These are phyloP conservation scores for Tetranychus cinnabarinus DNA, from an alignment of 1,140 invertebrate genomes.

Conservation along the genomic window DNA sequence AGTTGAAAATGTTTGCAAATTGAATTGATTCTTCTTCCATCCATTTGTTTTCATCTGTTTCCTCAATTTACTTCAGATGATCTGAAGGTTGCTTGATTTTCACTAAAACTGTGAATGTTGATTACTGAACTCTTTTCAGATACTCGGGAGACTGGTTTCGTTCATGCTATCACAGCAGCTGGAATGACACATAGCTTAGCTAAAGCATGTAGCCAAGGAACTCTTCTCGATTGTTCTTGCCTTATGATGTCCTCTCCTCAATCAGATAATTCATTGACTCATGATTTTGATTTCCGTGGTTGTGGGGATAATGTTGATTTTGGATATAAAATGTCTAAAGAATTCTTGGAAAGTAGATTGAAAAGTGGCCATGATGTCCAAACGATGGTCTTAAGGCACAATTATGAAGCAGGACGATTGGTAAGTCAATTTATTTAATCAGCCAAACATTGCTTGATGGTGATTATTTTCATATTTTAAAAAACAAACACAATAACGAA, in stretches of 20 bases:
- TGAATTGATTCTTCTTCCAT: no score
- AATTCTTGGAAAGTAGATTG: constrained; percentile 52
- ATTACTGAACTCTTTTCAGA: constrained; percentile 9
- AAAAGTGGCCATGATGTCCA: constrained; percentile 3
- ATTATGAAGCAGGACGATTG: constrained; percentile 82
- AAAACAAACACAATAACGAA: no score
- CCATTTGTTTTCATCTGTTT: constrained; percentile 9
- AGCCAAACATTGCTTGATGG: background rate
- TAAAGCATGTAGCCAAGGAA: constrained; percentile 61
- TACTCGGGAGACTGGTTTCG: constrained; percentile 64
- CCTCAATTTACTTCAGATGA: no score
- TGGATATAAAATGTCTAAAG: constrained; percentile 61
- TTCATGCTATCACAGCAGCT: constrained; percentile 71
- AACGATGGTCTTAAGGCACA: constrained; percentile 30
- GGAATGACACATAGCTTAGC: constrained; percentile 70
- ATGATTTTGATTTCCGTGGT: constrained; percentile 27
- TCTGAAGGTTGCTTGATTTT: no score
- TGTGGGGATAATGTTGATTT: constrained; percentile 89
- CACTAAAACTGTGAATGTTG: no score
- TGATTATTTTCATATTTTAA: no score
- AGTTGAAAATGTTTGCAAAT: no score
- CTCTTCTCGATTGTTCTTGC: constrained; percentile 63
- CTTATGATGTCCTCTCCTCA: constrained; percentile 24
- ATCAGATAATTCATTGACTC: constrained; percentile 17
- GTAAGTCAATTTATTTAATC: constrained; percentile 34